Conservation (phyloP, 1,140 invertebrate species). For the Rhopalosiphum maidis region DNA sequence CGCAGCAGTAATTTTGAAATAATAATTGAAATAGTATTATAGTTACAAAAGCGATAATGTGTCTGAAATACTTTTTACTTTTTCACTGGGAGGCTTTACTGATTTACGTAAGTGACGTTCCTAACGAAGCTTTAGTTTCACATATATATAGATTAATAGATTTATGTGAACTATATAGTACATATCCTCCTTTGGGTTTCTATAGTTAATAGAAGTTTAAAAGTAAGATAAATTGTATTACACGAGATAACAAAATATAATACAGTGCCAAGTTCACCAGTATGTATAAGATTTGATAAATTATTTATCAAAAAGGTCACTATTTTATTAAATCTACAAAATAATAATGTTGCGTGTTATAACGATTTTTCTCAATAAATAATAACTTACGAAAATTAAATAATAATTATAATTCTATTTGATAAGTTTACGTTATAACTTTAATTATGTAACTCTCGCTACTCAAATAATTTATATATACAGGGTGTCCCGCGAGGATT, state of each 20-base stretch:
- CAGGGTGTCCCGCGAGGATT: no score
- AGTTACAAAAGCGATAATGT: not conserved
- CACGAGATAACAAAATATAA: not conserved
- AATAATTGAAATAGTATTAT: not conserved
- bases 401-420: not conserved
- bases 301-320: not conserved
- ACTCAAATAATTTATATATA: not conserved
- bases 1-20: not conserved
- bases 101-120: not conserved
- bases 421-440: not conserved
- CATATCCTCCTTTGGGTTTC: not conserved
- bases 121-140: not conserved
- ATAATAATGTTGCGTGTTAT: not conserved
- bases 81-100: not conserved
- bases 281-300: not conserved
- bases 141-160: not conserved
- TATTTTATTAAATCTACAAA: not conserved
- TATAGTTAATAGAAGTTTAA: not conserved
- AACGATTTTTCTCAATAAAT: no score
- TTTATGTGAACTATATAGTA: not conserved
- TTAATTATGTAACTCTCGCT: not conserved
- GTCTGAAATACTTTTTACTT: not conserved
- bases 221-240: conserved; percentile 26
- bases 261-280: not conserved
- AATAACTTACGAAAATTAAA: not conserved